Conservation (phyloP, 2,797 vertebrate species). For the Macropodus opercularis region DNA sequence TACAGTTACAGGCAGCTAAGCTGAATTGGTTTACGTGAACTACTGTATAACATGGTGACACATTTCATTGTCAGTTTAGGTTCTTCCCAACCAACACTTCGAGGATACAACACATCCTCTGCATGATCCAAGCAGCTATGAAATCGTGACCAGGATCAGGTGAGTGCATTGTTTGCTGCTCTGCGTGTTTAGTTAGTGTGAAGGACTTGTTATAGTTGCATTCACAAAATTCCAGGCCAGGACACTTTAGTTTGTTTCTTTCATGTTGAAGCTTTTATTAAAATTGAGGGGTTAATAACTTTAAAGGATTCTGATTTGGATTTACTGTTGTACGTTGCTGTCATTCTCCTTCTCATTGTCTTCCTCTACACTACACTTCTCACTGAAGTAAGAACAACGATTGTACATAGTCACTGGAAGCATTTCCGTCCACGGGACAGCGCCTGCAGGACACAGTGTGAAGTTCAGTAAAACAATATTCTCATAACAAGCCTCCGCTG, state of each 20-base stretch:
- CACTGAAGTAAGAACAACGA: conserved; percentile 13
- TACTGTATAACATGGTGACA: conserved; percentile 43
- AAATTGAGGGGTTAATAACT: background rate
- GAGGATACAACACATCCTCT: conserved; percentile 31
- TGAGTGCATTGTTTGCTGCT: conserved; percentile 8
- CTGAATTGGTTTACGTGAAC: conserved; percentile 43
- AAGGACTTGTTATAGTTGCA: conserved; percentile 16
- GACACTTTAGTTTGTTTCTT: conserved; percentile 43
- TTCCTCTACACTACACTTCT: conserved; percentile 17
- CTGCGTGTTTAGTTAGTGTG: background rate
- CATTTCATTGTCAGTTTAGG: conserved; percentile 11
- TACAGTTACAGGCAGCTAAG: conserved; percentile 55
- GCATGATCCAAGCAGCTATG: conserved; percentile 47
- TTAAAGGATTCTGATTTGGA: conserved; percentile 6
- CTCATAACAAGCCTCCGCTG: conserved; percentile 33
- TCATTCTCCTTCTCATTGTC: background rate
- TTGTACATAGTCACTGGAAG: background rate
- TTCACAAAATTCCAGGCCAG: background rate
- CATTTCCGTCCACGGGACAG: background rate
- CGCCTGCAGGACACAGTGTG: conserved; percentile 17
- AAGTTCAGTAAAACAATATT: conserved; percentile 33
- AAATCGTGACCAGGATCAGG: conserved; percentile 20
- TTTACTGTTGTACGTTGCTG: background rate
- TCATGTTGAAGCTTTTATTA: conserved; percentile 1
- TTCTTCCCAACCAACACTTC: conserved; percentile 24